Conservation (phyloP, 2,888 invertebrate species). For the Pteria penguin region DNA sequence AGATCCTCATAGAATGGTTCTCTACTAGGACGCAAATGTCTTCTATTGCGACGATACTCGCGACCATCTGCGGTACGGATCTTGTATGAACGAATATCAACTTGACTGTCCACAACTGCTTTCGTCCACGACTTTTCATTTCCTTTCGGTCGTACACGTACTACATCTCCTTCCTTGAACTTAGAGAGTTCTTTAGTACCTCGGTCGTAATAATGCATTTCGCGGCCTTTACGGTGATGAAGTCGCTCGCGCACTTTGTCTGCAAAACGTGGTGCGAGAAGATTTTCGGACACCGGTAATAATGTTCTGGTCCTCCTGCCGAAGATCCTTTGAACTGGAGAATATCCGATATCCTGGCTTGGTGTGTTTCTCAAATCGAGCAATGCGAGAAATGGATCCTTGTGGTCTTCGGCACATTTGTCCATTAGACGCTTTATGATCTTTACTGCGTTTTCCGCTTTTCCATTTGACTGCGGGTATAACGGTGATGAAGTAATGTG, state of each 20-base stretch:
- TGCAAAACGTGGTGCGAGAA: too few species aligned
- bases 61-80: constrained; percentile 8
- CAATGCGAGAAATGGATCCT: constrained; percentile 10
- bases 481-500: constrained; percentile 23
- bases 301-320: constrained; percentile 19
- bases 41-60: background rate
- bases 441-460: constrained; percentile 31
- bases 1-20: background rate
- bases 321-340: constrained; percentile 28
- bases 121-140: constrained; percentile 12
- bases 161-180: background rate
- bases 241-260: too few species aligned
- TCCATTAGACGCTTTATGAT: constrained; percentile 10
- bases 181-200: background rate
- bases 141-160: background rate
- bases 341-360: constrained; percentile 11
- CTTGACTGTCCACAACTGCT: background rate
- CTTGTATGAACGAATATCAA: constrained; percentile 3
- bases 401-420: background rate
- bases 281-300: constrained; percentile 3
- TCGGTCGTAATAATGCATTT: background rate
- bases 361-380: constrained; percentile 35
- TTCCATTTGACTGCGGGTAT: constrained; percentile 25
- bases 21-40: constrained; percentile 2
- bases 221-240: too few species aligned